phyloP scores from a whole-genome alignment of 2,113 vertebrate genomes.

The Trinectes maculatus region DNA sequence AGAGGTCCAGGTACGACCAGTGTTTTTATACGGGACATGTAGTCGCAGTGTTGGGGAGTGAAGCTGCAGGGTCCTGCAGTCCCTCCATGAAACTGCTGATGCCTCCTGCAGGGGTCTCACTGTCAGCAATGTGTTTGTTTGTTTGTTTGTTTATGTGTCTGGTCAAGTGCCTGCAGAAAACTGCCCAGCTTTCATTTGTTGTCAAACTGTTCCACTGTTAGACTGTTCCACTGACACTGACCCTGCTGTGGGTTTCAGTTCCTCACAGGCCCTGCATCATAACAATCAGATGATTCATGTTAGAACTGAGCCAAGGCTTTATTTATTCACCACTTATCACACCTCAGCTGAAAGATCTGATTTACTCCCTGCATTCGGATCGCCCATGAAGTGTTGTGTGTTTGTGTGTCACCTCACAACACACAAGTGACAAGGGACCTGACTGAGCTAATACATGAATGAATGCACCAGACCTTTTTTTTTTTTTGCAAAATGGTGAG shows the following conservation, averaged over 20 bases:
- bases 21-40: too few species aligned
- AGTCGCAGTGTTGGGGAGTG: not conserved
- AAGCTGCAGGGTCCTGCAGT: conserved; percentile 31
- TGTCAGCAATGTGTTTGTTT: too few species aligned
- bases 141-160: too few species aligned
- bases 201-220: too few species aligned
- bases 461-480: not conserved
- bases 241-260: not conserved
- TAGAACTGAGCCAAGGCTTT: not conserved
- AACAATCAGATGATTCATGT: not conserved
- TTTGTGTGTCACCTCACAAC: not conserved
- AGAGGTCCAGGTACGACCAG: conserved; percentile 93
- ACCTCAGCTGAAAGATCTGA: not conserved
- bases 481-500: too few species aligned
- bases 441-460: conserved; percentile 10
- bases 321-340: too few species aligned
- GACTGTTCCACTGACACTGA: not conserved
- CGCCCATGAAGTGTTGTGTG: not conserved
- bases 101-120: too few species aligned
- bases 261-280: not conserved
- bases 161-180: too few species aligned
- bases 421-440: not conserved
- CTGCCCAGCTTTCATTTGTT: too few species aligned
- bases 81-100: conserved; percentile 17
- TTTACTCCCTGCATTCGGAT: not conserved